Percentiles rank a stretch among this genome's conserved stretches.
These are phyloP conservation scores for Willowsia nigromaculata DNA, from an alignment of 2,888 invertebrate genomes.

Conservation along the genomic window DNA sequence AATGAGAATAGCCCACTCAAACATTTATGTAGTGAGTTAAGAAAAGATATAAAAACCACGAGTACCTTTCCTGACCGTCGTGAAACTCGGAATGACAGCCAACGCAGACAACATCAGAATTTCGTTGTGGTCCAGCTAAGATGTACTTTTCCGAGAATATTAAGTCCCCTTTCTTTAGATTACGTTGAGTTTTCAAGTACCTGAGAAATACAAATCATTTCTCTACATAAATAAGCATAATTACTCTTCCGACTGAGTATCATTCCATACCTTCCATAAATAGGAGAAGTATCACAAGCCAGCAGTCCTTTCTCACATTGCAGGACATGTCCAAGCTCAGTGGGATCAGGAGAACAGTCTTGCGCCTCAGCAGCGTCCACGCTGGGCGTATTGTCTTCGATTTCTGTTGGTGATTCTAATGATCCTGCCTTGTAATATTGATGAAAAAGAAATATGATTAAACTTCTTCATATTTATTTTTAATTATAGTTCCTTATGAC, in stretches of 20 bases:
- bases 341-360: neutral
- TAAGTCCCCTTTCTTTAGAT: slow-evolving; percentile 73
- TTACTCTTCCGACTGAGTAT: neutral
- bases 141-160: slow-evolving; percentile 79
- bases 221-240: neutral
- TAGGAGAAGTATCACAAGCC: slow-evolving; percentile 71
- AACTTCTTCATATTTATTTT: neutral
- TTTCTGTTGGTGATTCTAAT: neutral
- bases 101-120: slow-evolving; percentile 78
- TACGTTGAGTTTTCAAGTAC: slow-evolving; percentile 71
- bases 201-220: too few species aligned
- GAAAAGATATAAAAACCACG: too few species aligned
- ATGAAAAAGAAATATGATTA: too few species aligned
- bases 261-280: slow-evolving; percentile 76
- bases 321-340: slow-evolving; percentile 18
- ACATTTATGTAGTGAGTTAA: neutral
- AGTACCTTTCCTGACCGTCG: slow-evolving; percentile 80
- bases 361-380: neutral
- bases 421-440: too few species aligned
- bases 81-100: slow-evolving; percentile 78
- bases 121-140: slow-evolving; percentile 78
- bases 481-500: neutral
- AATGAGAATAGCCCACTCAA: neutral
- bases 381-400: neutral
- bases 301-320: slow-evolving; percentile 44